Evolutionary conservation across 2,888 invertebrate species (phyloP).

Genomic region (Priocnemis perturbator): DNA sequence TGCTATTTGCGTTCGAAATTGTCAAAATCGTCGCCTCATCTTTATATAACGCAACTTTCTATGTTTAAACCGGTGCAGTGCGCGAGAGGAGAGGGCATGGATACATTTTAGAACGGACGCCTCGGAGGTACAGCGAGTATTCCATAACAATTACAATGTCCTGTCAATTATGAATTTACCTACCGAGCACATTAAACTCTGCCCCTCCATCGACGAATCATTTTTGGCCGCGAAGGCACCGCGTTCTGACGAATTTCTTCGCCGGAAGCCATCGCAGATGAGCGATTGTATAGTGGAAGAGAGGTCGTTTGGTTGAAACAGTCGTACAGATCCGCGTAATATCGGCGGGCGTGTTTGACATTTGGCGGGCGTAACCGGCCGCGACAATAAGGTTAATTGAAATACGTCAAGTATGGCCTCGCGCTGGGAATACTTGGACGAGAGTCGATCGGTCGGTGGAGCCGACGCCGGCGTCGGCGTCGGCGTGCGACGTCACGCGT

Average conservation of each 20-base stretch:
- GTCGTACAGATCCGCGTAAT: constrained; percentile 31
- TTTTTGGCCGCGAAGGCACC: no score
- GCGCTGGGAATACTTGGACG: constrained; percentile 62
- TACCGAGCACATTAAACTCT: no score
- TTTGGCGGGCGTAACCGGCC: constrained; percentile 63
- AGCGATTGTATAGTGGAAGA: no score
- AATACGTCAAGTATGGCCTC: constrained; percentile 67
- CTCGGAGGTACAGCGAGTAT: no score
- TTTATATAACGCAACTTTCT: no score
- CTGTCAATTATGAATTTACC: no score
- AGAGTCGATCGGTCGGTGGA: constrained; percentile 22
- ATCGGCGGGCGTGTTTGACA: constrained; percentile 56
- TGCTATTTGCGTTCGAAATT: background rate
- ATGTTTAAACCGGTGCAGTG: constrained; percentile 1
- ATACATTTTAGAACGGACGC: no score
- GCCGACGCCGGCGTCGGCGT: constrained; percentile 15
- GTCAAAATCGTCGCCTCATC: background rate
- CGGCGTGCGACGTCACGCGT: constrained; percentile 14
- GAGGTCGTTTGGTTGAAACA: no score
- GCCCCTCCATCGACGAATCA: no score
- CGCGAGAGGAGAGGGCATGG: no score
- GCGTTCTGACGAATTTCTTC: no score
- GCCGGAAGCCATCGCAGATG: background rate
- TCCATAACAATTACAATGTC: no score
- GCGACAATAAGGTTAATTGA: constrained; percentile 71